These are phyloP conservation scores for Subanguina moxae DNA, from an alignment of 1,140 invertebrate genomes.

Conservation along the genomic window DNA sequence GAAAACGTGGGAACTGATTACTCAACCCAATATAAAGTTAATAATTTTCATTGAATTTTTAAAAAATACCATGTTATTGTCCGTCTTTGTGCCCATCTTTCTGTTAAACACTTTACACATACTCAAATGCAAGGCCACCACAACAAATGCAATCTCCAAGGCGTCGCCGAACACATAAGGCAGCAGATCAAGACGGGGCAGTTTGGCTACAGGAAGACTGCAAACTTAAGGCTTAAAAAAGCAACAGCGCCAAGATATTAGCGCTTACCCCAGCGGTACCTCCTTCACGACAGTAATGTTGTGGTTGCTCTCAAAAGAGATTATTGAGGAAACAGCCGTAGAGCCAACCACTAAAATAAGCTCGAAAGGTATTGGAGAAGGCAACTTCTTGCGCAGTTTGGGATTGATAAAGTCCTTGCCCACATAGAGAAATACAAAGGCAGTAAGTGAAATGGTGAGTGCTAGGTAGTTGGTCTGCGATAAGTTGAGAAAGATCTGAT, in stretches of 20 bases:
- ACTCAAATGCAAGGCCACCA: conserved; percentile 65
- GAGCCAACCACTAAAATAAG: conserved; percentile 45
- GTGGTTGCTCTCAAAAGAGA: conserved; percentile 24
- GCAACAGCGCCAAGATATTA: conserved; percentile 6
- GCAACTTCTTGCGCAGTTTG: conserved; percentile 22
- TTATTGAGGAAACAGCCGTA: conserved; percentile 39
- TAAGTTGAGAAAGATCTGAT: conserved; percentile 30
- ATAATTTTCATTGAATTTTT: background rate
- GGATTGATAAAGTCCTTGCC: conserved; percentile 46
- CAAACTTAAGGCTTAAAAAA: conserved; percentile 1
- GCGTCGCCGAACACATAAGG: conserved; percentile 51
- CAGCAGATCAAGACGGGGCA: conserved; percentile 59
- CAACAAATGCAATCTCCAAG: conserved; percentile 64
- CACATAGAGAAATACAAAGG: conserved; percentile 42
- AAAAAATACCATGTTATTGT: conserved; percentile 63
- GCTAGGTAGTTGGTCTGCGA: conserved; percentile 39
- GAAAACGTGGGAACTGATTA: too few relatives aligned
- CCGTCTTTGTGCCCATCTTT: conserved; percentile 64
- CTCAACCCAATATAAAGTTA: background rate
- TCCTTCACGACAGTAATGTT: conserved; percentile 40
- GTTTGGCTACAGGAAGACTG: conserved; percentile 56
- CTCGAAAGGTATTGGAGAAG: conserved; percentile 50
- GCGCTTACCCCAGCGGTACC: conserved; percentile 36
- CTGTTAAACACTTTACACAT: conserved; percentile 65
- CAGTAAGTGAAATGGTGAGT: conserved; percentile 28